phyloP scores from a whole-genome alignment of 2,888 invertebrate species.

The Xestia ashworthii region DNA sequence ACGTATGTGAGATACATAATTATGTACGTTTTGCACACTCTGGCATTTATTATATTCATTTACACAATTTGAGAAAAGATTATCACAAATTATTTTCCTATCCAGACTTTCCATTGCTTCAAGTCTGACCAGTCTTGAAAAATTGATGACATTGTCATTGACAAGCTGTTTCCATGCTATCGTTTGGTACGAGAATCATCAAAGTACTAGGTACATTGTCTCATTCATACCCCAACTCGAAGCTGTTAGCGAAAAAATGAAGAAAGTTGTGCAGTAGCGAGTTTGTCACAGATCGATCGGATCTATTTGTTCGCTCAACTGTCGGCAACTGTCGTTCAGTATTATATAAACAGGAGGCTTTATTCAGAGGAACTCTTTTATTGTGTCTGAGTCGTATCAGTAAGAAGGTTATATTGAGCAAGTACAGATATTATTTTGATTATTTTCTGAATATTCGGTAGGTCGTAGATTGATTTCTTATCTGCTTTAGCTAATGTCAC shows the following conservation, averaged over 20 bases:
- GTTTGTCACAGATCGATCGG: slow-evolving; percentile 64
- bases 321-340: slow-evolving; percentile 45
- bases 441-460: not conserved
- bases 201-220: not conserved
- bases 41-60: too few relatives aligned
- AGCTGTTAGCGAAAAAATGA: slow-evolving; percentile 57
- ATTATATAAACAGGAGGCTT: slow-evolving; percentile 40
- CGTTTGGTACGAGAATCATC: not conserved
- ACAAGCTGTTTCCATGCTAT: not conserved
- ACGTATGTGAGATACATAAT: not conserved
- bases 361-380: slow-evolving; percentile 23
- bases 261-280: slow-evolving; percentile 58
- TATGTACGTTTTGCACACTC: too few relatives aligned
- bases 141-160: not conserved
- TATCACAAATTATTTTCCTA: not conserved
- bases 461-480: not conserved
- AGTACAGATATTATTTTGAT: not conserved
- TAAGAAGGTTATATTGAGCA: not conserved
- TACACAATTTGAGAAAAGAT: not conserved
- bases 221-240: slow-evolving; percentile 20
- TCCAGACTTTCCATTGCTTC: not conserved
- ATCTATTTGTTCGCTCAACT: slow-evolving; percentile 61
- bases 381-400: not conserved
- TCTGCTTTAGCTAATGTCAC: not conserved
- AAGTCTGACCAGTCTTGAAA: not conserved